Base-by-base conservation (phyloP, 2,113 vertebrate species). In the Channa maculata region DNA sequence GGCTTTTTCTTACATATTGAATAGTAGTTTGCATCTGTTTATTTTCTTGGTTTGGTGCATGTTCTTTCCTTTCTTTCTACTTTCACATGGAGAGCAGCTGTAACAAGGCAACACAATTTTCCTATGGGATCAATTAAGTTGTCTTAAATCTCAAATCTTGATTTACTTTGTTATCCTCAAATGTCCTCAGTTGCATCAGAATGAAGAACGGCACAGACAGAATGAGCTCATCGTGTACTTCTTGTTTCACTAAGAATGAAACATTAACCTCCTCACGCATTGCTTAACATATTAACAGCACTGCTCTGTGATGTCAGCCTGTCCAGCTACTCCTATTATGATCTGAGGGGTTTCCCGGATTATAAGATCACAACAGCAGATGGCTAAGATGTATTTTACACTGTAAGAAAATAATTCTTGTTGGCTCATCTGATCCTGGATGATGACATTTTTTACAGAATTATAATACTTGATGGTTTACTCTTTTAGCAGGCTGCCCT, bases 131-230 rank as follows among this genome's bases (percentile, higher is more conserved):
- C 24, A 24, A 24, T 24, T 24, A 24, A 24, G 24, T 24, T 24
- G 24, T 24, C 24, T 24, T 24, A 24, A 24, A 24, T 24, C 24
- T 24, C 1, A 24, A 24, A 24, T 24, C 24, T 1, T 24, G 24
- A 24, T 24, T 24, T 75, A 92, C 48, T 65, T 45, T 34, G 33
- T 9, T 51, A 54, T 49, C 58, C 63, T 62, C 45, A 43, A 72
- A 83, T 34, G 54, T 51, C 54, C 81, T 73, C 37, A 62, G 52
- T 77, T 80, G 74, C 68, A 33, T 77, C 81, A 85, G 5, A 68
- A 50, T 55, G 53, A 58, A 85, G 5, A 68, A 50, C 55, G 53
- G 55, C 11, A 24, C 0, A 12, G 6, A 11, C 46, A 51, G 36
- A 38, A 59, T 65, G 2, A 64, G 38, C 9, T 65, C 39, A 58